Percentiles rank a stretch among this genome's conserved stretches.
Conservation (phyloP, 1,140 invertebrate species). For the Drosophila ficusphila region DNA sequence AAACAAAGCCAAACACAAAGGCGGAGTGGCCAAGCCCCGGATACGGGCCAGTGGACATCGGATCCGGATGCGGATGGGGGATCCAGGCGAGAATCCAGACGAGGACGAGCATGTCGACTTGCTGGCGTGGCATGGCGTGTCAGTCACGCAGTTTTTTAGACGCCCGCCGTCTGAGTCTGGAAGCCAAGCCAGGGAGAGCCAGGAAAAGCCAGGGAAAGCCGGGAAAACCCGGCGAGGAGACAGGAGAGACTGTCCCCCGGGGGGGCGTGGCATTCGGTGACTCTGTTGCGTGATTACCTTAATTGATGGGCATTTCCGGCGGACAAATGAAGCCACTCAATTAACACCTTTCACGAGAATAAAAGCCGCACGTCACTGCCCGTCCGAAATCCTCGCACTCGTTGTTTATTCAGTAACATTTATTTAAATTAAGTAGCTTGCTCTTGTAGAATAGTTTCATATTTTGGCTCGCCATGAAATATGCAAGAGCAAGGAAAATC, state of each 20-base stretch:
- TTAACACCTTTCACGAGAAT: conserved; percentile 79
- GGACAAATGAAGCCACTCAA: conserved; percentile 81
- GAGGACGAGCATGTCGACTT: conserved; percentile 26
- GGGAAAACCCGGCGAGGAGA: not conserved
- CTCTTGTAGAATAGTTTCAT: conserved; percentile 1
- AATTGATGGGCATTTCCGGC: conserved; percentile 82
- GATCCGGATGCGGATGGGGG: conserved; percentile 11
- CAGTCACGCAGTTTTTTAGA: conserved; percentile 82
- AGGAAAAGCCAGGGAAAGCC: too few species aligned
- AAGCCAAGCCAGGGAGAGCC: conserved; percentile 31
- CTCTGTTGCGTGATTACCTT: conserved; percentile 82
- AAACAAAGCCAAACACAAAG: conserved; percentile 74
- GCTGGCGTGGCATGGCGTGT: conserved; percentile 68
- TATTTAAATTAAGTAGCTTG: conserved; percentile 43
- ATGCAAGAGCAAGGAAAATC: not conserved
- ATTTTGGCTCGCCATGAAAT: not conserved
- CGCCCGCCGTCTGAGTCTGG: conserved; percentile 26
- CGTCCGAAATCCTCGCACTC: conserved; percentile 4
- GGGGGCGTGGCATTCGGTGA: conserved; percentile 66
- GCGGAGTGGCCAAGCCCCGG: conserved; percentile 38
- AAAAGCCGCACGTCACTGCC: conserved; percentile 67
- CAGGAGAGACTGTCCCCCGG: not conserved
- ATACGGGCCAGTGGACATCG: conserved; percentile 42
- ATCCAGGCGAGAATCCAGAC: not conserved
- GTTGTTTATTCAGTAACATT: conserved; percentile 43